Percentiles rank a stretch among this genome's conserved stretches.
These are phyloP conservation scores for Aricia artaxerxes DNA, from an alignment of 2,888 invertebrate genomes.

Conservation along the genomic window DNA sequence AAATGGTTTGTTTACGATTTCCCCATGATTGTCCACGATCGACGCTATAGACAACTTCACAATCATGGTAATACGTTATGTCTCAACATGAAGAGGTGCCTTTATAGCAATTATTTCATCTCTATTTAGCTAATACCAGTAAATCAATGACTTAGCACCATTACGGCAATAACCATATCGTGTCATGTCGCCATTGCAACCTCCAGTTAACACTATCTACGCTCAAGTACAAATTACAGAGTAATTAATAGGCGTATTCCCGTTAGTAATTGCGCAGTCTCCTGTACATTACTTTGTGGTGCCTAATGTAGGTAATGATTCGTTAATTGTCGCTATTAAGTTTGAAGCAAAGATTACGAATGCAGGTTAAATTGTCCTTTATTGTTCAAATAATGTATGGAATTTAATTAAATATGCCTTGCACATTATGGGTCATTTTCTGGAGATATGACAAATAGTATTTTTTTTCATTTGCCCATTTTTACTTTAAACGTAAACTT, in stretches of 20 bases:
- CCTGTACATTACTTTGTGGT: conserved; percentile 47
- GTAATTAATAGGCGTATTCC: conserved; percentile 58
- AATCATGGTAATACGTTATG: no score
- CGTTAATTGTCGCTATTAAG: conserved; percentile 40
- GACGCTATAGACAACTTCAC: no score
- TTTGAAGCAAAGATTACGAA: not conserved
- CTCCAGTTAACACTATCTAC: not conserved
- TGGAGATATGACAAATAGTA: no score
- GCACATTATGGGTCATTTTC: no score
- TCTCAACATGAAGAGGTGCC: no score
- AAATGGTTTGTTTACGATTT: no score
- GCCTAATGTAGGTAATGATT: conserved; percentile 44
- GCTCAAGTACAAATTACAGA: conserved; percentile 40
- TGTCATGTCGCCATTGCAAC: conserved; percentile 42
- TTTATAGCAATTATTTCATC: not conserved
- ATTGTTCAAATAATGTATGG: not conserved
- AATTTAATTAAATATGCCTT: no score
- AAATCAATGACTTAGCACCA: not conserved
- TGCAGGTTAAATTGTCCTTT: not conserved
- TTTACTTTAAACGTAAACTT: no score
- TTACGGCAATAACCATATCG: conserved; percentile 33
- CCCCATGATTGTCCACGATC: no score
- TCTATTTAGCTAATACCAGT: not conserved
- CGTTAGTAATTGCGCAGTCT: conserved; percentile 56
- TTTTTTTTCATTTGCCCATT: no score